These are phyloP conservation scores for Oxycera nigricornis DNA, from an alignment of 2,888 invertebrate species.

Conservation along the genomic window DNA sequence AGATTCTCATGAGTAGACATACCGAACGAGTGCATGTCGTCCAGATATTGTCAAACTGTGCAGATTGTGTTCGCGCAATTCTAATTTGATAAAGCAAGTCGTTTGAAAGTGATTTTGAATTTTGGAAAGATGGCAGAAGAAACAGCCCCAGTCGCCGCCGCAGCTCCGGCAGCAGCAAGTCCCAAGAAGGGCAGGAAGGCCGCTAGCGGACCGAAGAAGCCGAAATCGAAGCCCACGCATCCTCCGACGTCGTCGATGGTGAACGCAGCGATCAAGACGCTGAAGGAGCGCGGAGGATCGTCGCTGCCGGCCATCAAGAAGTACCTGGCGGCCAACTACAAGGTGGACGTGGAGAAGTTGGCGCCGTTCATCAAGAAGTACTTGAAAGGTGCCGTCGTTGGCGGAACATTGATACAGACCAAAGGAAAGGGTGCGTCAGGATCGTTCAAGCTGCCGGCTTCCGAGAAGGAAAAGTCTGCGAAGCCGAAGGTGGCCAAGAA, in stretches of 20 bases:
- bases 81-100: no score
- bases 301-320: constrained; percentile 66
- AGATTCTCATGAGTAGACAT: constrained; percentile 15
- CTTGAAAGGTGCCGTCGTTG: constrained; percentile 65
- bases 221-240: constrained; percentile 53
- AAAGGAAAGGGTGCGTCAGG: constrained; percentile 51
- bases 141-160: background rate
- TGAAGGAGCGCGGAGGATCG: constrained; percentile 68
- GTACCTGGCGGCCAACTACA: constrained; percentile 68
- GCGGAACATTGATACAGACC: constrained; percentile 59
- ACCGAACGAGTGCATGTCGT: no score
- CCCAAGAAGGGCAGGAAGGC: background rate
- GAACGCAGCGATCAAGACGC: constrained; percentile 63
- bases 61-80: no score
- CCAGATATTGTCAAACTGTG: constrained; percentile 17
- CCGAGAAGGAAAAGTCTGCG: no score
- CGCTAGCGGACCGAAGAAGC: constrained; percentile 2
- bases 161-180: background rate
- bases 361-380: constrained; percentile 69
- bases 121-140: constrained; percentile 26
- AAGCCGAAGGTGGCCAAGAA: constrained; percentile 44
- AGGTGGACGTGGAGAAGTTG: constrained; percentile 67
- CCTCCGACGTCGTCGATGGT: constrained; percentile 67
- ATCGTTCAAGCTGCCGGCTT: constrained; percentile 49
- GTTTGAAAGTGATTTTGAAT: background rate